phyloP scores from a whole-genome alignment of 2,888 invertebrate species.

The Sipha maydis region DNA sequence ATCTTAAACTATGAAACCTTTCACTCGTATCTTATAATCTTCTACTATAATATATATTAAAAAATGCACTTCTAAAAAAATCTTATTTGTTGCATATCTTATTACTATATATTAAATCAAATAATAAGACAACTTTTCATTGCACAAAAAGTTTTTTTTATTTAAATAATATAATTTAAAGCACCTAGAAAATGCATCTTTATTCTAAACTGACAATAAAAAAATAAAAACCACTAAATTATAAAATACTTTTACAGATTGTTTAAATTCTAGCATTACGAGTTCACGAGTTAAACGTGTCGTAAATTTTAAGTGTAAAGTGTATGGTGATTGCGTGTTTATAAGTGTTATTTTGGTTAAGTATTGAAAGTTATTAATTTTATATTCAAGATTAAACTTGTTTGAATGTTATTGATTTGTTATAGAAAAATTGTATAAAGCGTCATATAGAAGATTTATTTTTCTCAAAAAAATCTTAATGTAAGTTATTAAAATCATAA shows the following conservation, averaged over 20 bases:
- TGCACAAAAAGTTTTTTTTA: conserved; percentile 2
- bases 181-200: conserved; percentile 37
- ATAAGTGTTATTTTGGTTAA: not conserved
- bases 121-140: not conserved
- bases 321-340: not conserved
- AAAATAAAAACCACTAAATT: not conserved
- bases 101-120: not conserved
- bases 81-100: not conserved
- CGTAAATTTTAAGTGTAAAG: not conserved
- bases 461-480: not conserved
- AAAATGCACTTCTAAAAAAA: not conserved
- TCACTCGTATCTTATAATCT: not conserved
- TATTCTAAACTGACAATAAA: not conserved
- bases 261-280: not conserved
- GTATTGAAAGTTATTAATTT: not conserved
- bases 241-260: not conserved
- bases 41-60: not conserved
- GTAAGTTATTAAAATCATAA: conserved; percentile 25
- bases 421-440: conserved; percentile 1
- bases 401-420: conserved; percentile 16
- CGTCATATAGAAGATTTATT: not conserved
- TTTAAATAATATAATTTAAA: not conserved
- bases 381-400: conserved; percentile 9
- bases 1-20: conserved; percentile 11
- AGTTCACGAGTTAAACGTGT: not conserved